Evolutionary conservation across 2,797 vertebrate genomes (phyloP), one percentile per base, ranked within the genome.

Genomic region (Platalea minor): DNA sequence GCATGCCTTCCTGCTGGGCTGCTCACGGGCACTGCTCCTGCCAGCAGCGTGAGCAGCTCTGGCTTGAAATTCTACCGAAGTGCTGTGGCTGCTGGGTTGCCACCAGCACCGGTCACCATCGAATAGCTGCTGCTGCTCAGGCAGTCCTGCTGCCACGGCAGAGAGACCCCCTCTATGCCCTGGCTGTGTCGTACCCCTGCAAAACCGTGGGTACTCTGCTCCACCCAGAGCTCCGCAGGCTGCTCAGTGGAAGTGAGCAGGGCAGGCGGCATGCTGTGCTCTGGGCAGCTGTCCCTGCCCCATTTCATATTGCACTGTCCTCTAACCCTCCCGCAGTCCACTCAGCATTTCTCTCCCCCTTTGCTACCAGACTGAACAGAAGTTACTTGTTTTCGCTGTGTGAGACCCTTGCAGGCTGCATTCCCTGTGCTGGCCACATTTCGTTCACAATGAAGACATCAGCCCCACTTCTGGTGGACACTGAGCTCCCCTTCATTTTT

Each of bases 391-490:
- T 21, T 26, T 45, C 1, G 1, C 26, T 8, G 16, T 8, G 67
- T 3, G 19, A 59, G 10, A 25, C 11, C 20, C 39, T 56, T 5
- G 2, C 28, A 3, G 59, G 41, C 53, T 43, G 72, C 31, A 1
- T 43, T 29, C 31, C 25, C 63, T 37, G 26, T 21, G 45, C n/a
- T 11, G 45, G 25, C 17, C 37, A 10, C 33, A 2, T 29, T 31
- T 43, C 2, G 1, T 17, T 60, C 14, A 8, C 33, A 10, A 15
- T 0, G 0, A 21, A 41, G 35, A 9, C 19, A 5, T 7, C 60
- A 56, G 29, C 41, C 61, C 24, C 35, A 0, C 9, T 53, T 45
- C 64, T 37, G 33, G 6, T 2, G 28, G 64, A 24, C 19, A 19
- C 64, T 12, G 46, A 54, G 41, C 25, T 70, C 25, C 12, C 26